Conservation (phyloP, 2,113 vertebrate species). For the Terrapene triunguis region DNA sequence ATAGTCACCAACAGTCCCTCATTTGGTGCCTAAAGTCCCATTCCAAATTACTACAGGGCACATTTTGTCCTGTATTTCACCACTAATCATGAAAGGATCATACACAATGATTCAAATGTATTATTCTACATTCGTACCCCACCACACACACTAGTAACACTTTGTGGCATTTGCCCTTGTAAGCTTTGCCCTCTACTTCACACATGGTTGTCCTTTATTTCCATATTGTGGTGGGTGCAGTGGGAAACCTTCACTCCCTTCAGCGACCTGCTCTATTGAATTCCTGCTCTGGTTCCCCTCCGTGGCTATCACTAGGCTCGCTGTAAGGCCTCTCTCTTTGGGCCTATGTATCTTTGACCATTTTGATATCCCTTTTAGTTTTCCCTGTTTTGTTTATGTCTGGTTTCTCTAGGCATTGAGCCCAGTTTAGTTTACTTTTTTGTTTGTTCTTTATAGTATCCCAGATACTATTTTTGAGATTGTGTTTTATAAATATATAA, state of each 20-base stretch:
- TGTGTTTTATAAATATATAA: neutral
- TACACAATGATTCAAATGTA: accelerated
- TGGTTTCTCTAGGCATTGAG: neutral
- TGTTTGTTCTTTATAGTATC: neutral
- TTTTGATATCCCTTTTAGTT: neutral
- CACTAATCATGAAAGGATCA: neutral
- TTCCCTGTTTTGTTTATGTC: neutral
- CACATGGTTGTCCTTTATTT: neutral
- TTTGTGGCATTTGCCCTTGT: neutral
- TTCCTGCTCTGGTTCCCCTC: neutral
- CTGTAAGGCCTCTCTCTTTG: neutral
- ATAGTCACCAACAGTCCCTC: neutral
- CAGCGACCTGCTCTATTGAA: neutral
- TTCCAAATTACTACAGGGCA: neutral
- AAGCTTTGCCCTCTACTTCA: accelerated
- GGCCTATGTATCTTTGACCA: neutral
- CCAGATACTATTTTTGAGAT: neutral
- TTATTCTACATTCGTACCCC: neutral
- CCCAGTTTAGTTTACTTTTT: neutral
- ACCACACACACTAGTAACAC: neutral
- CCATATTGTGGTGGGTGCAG: neutral
- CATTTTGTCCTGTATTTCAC: neutral
- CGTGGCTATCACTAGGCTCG: neutral
- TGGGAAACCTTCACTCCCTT: neutral
- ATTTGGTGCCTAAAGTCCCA: neutral